Conservation (phyloP, 2,113 vertebrate genomes). For the Steatornis caripensis region DNA sequence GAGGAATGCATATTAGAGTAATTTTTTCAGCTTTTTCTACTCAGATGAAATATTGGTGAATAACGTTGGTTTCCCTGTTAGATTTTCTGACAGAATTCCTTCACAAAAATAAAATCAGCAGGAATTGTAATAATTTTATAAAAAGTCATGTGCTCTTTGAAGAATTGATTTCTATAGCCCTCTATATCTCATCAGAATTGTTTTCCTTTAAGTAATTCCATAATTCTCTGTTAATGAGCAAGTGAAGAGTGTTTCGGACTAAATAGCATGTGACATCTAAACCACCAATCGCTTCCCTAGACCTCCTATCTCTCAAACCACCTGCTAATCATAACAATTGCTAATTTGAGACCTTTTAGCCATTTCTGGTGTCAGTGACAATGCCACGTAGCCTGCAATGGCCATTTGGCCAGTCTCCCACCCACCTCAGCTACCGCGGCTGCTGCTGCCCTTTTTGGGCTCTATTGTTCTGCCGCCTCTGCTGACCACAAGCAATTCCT, state of each 20-base stretch:
- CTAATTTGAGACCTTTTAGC: slow-evolving; percentile 67
- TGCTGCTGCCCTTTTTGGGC: slow-evolving; percentile 70
- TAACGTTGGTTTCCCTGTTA: neutral
- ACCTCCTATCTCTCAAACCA: slow-evolving; percentile 71
- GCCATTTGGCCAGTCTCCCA: slow-evolving; percentile 72
- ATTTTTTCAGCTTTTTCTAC: neutral
- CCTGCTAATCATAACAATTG: slow-evolving; percentile 75
- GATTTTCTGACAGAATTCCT: neutral
- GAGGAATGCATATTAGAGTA: neutral
- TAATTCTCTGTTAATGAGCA: slow-evolving; percentile 24
- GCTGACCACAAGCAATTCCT: slow-evolving; percentile 80
- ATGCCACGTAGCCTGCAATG: slow-evolving; percentile 52
- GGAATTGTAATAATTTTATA: neutral
- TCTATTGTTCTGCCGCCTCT: slow-evolving; percentile 79
- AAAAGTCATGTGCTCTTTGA: neutral
- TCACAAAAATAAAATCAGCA: neutral
- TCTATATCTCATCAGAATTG: neutral
- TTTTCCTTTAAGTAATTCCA: slow-evolving; percentile 39
- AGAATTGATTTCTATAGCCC: neutral
- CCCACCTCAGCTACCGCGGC: slow-evolving; percentile 48
- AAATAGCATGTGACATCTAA: neutral
- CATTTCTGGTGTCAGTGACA: slow-evolving; percentile 70
- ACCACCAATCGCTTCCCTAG: slow-evolving; percentile 1
- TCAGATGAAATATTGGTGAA: neutral
- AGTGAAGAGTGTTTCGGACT: neutral